Evolutionary conservation across 2,888 invertebrate genomes (phyloP), one percentile per base, ranked within the genome.

Genomic region (Rhagophthalmus giganteus): DNA sequence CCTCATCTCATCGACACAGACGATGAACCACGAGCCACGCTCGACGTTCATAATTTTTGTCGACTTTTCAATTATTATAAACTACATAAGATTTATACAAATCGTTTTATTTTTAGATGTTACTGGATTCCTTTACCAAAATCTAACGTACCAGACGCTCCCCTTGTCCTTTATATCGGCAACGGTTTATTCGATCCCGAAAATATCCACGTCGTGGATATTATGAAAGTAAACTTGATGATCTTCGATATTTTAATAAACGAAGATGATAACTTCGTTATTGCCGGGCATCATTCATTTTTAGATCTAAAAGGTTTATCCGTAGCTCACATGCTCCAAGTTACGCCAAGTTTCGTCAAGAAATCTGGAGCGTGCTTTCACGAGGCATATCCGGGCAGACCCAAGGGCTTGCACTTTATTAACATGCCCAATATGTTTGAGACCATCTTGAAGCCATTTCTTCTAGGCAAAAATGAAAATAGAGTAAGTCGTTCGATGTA

Each of bases 341-440:
- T 78, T 28, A 82, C 81, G 0, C 82, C 83, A 2, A 68, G 78
- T 0, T 59, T 82, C 20, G 78, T 81, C 7, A 83, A 81, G 60
- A 84, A 83, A 11, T 16, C n/a, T 1, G 8, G 14, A 1, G 10
- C n/a, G 1, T 47, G 38, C 15, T 7, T 47, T 26, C 31, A 38
- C 9, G 81, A 83, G 53, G 82, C 79, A 0, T 68, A 82, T 38
- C 85, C 86, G 0, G 66, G 83, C 15, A 75, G 84, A 10, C 74
- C 80, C 1, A 80, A 79, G 55, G 78, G 78, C 5, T 71, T 77
- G 34, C 81, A 85, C 20, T 49, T 26, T 15, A 30, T 34, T 14
- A 49, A 49, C 11, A n/a, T 34, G 8, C 42, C 49, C 8, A 15
- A 14, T 2, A 12, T 26, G 14, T 24, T 42, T 14, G 28, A 49